Evolutionary conservation across 2,888 invertebrate genomes (phyloP).

Genomic region (Automeris io): DNA sequence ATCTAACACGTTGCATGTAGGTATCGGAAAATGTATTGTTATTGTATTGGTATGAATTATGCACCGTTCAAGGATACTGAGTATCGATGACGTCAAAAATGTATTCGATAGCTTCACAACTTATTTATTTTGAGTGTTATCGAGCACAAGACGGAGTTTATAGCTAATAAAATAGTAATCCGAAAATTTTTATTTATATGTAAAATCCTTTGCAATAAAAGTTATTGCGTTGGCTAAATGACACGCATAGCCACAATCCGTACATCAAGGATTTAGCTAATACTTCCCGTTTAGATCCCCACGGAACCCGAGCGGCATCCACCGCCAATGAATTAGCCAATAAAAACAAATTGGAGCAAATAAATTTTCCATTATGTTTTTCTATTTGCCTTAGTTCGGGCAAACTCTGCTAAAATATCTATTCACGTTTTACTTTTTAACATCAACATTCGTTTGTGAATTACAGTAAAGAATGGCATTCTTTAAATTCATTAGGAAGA

Average conservation of each 20-base stretch:
- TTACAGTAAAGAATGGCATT: constrained; percentile 13
- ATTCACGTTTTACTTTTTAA: constrained; percentile 17
- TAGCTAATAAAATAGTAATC: constrained; percentile 42
- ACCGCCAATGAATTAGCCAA: constrained; percentile 70
- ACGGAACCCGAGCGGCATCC: constrained; percentile 38
- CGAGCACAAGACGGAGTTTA: constrained; percentile 15
- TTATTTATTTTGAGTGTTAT: background rate
- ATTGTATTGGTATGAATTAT: background rate
- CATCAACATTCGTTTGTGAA: constrained; percentile 1
- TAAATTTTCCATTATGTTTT: constrained; percentile 67
- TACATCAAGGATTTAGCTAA: constrained; percentile 55
- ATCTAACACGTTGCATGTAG: background rate
- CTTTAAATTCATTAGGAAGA: constrained; percentile 40
- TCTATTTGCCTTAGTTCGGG: constrained; percentile 42
- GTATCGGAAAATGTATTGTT: background rate
- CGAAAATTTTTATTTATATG: constrained; percentile 53
- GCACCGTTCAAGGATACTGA: too few species aligned
- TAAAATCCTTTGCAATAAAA: constrained; percentile 56
- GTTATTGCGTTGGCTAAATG: constrained; percentile 28
- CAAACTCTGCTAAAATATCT: constrained; percentile 24
- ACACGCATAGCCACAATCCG: constrained; percentile 22
- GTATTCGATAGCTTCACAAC: background rate
- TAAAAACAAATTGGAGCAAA: constrained; percentile 72
- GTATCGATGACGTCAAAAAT: too few species aligned
- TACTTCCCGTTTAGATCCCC: constrained; percentile 33